phyloP scores from a whole-genome alignment of 2,113 vertebrate genomes.

The Bucco capensis region DNA sequence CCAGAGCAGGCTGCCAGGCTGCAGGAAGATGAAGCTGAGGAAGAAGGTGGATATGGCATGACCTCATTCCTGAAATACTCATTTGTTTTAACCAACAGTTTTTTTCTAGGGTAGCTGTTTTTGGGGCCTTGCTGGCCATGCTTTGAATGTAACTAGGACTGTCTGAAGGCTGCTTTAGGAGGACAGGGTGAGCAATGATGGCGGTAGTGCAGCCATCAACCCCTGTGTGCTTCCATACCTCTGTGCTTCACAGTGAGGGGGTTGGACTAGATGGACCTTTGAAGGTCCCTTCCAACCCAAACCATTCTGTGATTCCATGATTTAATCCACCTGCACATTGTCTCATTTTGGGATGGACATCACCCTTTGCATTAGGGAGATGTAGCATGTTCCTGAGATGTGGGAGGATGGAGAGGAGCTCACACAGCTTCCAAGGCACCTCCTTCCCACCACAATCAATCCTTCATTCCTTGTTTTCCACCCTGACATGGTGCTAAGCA shows the following conservation, averaged over 20 bases:
- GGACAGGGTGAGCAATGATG: neutral
- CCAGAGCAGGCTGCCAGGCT: neutral
- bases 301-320: too few relatives aligned
- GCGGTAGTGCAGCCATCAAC: neutral
- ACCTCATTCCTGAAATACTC: neutral
- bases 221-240: rapidly evolving
- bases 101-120: neutral
- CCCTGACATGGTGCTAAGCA: neutral
- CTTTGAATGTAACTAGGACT: neutral
- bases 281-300: too few relatives aligned
- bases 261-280: too few relatives aligned
- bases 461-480: neutral
- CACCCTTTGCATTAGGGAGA: rapidly evolving
- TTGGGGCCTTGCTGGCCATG: neutral
- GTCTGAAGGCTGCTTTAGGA: neutral
- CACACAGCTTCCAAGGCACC: rapidly evolving
- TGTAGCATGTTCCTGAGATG: neutral
- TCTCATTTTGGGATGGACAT: neutral
- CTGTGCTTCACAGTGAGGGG: rapidly evolving
- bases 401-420: neutral
- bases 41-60: neutral
- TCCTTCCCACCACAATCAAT: neutral
- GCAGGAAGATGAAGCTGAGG: neutral
- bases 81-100: too few relatives aligned
- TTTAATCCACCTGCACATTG: rapidly evolving